phyloP scores from a whole-genome alignment of 2,797 vertebrate genomes.

The Phataginus tricuspis region DNA sequence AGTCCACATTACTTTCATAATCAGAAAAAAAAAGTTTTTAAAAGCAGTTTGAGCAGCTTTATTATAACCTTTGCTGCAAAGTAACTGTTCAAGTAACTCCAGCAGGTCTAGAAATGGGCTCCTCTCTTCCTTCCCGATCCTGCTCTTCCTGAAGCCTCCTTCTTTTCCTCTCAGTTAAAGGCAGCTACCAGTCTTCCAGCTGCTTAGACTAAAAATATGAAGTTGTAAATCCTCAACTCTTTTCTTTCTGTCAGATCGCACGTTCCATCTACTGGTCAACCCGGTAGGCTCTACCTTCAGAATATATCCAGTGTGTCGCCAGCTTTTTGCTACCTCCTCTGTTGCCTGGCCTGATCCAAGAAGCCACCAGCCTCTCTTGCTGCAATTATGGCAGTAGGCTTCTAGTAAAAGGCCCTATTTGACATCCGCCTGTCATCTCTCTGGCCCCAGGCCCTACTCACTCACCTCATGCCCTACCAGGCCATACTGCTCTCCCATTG shows the following conservation, averaged over 20 bases:
- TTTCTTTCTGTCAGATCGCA: neutral
- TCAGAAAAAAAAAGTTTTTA: no score
- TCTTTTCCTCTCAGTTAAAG: neutral
- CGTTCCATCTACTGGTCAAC: neutral
- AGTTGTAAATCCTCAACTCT: no score
- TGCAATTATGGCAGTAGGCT: neutral
- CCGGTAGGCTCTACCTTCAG: neutral
- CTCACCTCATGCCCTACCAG: neutral
- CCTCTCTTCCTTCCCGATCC: neutral
- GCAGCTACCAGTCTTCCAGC: neutral
- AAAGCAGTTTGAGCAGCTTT: neutral
- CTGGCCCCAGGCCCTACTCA: neutral
- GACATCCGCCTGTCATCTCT: neutral
- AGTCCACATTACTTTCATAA: neutral
- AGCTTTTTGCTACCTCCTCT: neutral
- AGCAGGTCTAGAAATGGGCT: neutral
- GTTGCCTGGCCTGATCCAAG: neutral
- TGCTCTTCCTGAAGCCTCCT: neutral
- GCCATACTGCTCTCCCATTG: accelerated
- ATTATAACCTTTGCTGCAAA: neutral
- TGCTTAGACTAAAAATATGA: neutral
- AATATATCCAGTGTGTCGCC: no score
- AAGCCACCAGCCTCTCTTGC: neutral
- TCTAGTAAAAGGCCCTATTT: neutral
- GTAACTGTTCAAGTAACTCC: neutral